Evolutionary conservation across 53 echinoderm and acorn worm species (phyloP).

Genomic region (Astropecten irregularis): DNA sequence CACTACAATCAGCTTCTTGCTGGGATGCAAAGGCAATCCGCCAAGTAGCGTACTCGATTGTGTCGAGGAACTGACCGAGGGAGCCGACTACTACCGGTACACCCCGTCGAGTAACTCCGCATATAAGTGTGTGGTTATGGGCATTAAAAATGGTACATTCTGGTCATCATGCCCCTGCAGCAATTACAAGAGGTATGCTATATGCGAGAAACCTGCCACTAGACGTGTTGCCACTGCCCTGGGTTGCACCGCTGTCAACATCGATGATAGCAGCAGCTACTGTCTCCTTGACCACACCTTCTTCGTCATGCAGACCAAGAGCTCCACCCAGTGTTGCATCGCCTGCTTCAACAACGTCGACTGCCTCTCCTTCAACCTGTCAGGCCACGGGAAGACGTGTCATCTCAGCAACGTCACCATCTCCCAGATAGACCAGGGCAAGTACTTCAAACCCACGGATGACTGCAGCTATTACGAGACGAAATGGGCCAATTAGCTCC

Average conservation of each 20-base stretch:
- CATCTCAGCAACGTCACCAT: conserved; percentile 38
- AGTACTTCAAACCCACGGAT: neutral
- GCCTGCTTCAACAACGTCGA: neutral
- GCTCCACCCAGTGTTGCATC: conserved; percentile 1
- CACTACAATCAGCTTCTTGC: neutral
- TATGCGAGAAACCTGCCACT: neutral
- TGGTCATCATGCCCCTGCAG: neutral
- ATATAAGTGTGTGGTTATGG: neutral
- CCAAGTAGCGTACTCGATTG: neutral
- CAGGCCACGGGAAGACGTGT: conserved; percentile 24
- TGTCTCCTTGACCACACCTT: conserved; percentile 19
- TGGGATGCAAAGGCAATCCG: neutral
- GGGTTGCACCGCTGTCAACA: conserved; percentile 11
- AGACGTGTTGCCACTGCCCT: neutral
- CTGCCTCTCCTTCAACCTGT: conserved; percentile 38
- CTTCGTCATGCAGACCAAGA: neutral
- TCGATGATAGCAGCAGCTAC: conserved; percentile 9
- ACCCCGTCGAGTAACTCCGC: neutral
- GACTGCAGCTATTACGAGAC: conserved; percentile 37
- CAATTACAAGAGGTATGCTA: neutral
- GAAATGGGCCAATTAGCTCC: no score
- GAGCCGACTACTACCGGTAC: neutral
- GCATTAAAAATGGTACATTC: no score
- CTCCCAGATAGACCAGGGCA: no score
- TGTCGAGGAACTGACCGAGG: neutral